phyloP scores from a whole-genome alignment of 2,113 vertebrate species.

The Calonectris borealis region DNA sequence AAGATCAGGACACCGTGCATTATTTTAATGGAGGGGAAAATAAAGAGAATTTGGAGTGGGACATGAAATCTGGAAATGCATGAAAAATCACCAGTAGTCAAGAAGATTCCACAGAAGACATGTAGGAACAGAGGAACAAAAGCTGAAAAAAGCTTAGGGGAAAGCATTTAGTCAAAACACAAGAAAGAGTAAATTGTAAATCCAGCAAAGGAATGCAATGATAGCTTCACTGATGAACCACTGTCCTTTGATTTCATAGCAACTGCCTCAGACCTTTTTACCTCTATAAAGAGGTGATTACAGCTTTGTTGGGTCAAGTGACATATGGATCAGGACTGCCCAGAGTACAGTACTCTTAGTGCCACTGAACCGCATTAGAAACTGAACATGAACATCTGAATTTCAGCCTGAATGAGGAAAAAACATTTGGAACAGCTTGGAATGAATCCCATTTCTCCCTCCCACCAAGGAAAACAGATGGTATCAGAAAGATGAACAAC shows the following conservation, averaged over 20 bases:
- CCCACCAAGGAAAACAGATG: slow-evolving; percentile 54
- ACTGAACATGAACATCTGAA: slow-evolving; percentile 1
- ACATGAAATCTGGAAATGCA: not conserved
- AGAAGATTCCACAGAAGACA: not conserved
- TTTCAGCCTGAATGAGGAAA: not conserved
- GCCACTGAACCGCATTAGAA: not conserved
- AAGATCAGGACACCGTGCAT: not conserved
- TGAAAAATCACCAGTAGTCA: not conserved
- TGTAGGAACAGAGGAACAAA: not conserved
- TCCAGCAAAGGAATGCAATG: not conserved
- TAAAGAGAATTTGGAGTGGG: not conserved
- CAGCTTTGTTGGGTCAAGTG: not conserved
- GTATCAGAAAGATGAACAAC: slow-evolving; percentile 11
- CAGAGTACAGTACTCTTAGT: not conserved
- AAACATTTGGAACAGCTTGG: slow-evolving; percentile 37
- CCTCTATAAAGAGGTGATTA: not conserved
- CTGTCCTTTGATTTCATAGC: not conserved
- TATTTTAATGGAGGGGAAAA: not conserved
- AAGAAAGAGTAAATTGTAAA: not conserved
- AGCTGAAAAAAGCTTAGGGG: not conserved
- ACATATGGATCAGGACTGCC: not conserved
- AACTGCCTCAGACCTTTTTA: not conserved
- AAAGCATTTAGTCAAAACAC: not conserved
- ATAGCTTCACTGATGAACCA: not conserved
- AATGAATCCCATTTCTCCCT: slow-evolving; percentile 18